Evolutionary conservation across 1,140 invertebrate species (phyloP).

Genomic region (Pachypeltis micranthus): DNA sequence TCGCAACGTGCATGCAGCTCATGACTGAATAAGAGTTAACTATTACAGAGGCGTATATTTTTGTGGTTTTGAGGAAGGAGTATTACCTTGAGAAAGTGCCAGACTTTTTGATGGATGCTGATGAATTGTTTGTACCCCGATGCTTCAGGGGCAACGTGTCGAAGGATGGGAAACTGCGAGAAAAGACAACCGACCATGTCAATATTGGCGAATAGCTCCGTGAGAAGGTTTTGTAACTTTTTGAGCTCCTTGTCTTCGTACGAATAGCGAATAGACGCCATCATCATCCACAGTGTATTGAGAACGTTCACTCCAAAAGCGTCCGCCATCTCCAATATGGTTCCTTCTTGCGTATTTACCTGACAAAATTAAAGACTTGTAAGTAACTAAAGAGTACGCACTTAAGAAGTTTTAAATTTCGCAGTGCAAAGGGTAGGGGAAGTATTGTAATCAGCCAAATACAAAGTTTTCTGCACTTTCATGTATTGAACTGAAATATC

Average conservation of each 20-base stretch:
- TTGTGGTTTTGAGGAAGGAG: too few relatives aligned
- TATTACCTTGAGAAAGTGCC: slow-evolving; percentile 49
- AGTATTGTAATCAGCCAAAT: too few relatives aligned
- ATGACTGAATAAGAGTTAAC: too few relatives aligned
- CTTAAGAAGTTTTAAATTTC: too few relatives aligned
- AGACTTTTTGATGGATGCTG: slow-evolving; percentile 52
- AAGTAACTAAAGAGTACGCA: too few relatives aligned
- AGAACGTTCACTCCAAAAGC: slow-evolving; percentile 62
- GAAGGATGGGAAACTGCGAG: slow-evolving; percentile 62
- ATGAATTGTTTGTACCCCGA: slow-evolving; percentile 65
- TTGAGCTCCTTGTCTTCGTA: slow-evolving; percentile 51
- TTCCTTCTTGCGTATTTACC: slow-evolving; percentile 5
- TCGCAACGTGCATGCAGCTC: too few relatives aligned
- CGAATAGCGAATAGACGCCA: slow-evolving; percentile 55
- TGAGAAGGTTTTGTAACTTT: slow-evolving; percentile 52
- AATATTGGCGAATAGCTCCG: slow-evolving; percentile 53
- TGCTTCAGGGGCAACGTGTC: slow-evolving; percentile 51
- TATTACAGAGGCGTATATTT: too few relatives aligned
- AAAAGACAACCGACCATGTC: slow-evolving; percentile 67
- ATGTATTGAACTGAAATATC: too few relatives aligned
- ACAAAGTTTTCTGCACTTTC: too few relatives aligned
- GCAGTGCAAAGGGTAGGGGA: too few relatives aligned
- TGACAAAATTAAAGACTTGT: too few relatives aligned
- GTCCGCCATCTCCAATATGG: slow-evolving; percentile 50
- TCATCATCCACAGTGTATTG: slow-evolving; percentile 78